Base-by-base conservation (phyloP, 2,888 invertebrate species). In the Barypeithes pellucidus region DNA sequence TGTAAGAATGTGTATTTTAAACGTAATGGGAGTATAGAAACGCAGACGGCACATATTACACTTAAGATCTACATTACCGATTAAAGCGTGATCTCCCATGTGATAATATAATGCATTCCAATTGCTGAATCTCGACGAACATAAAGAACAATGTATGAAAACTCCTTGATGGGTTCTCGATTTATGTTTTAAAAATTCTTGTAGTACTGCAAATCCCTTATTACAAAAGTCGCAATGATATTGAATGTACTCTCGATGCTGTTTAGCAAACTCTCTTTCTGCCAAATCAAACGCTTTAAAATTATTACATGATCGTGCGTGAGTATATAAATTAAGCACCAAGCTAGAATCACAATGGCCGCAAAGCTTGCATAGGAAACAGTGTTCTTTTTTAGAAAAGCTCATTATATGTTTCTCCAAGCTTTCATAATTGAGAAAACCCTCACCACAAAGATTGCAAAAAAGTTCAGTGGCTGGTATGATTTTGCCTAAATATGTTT, bases 141-240 rank as follows among this genome's bases (percentile, higher is more conserved):
- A 65, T 22, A 36, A 0, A 3, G 36, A 14, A 54, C 65, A 50
- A 20, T 18, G 0, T 22, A 63, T n/a, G 14, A 7, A 22, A 1
- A n/a, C 8, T 18, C 29, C 8, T 29, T 14, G 45, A 29, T 43
- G 29, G 9, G 29, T 14, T n/a, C 2, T 43, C n/a, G 60, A 60
- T n/a, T 43, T 60, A 14, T 60, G 60, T 1, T 22, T 5, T 22
- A 24, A n/a, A 39, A 43, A 60, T 3, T 60, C 60, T 22, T 41
- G 39, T 22, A 60, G 8, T 22, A 60, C 8, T 5, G 12, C 45
- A 43, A 24, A 43, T 45, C 12, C 12, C 14, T 61, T 16, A n/a
- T 29, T 29, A 12, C 61, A 61, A 45, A 61, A 43, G 14, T 61
- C 61, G 12, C 61, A 61, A 29, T 61, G 29, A 61, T 45, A 61